Evolutionary conservation across 2,888 invertebrate species (phyloP), one percentile per base, ranked within the genome.

Genomic region (Galerucella nymphaeae): DNA sequence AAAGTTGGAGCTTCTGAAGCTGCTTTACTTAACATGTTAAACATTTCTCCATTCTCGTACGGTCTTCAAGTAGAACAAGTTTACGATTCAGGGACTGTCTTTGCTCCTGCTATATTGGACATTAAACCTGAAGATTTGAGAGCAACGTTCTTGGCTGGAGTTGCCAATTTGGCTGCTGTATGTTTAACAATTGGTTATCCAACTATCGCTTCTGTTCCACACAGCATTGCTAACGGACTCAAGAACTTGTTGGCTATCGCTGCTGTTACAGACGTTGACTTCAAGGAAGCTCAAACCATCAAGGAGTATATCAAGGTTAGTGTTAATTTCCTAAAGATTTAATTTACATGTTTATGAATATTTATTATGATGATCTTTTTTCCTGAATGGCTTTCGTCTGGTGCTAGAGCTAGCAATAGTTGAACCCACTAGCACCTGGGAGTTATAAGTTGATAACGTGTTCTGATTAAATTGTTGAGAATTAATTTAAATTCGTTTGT

Each of bases 1-100:
- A 98, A 96, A 88, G 99, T 99, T 75, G 99, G 99, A 83, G 97
- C 98, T 85, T 98, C 98, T 58, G 99, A 99, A 90, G 97, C 99
- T 55, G 98, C 99, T 14, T 93, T 99, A 73, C 90, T 99, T 81
- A 99, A 99, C 91, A 99, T 99, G 99, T 92, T 99, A 90, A 98
- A 98, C 91, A 98, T 99, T 88, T 98, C 98, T 86, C 99, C 99
- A 66, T 99, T 99, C 90, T 97, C 97, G 67, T 99, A 99, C 85
- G 99, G 99, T 89, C 91, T 99, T 82, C 89, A 95, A 58, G 96
- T 99, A 77, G 95, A 95, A 87, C 95, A 95, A 91, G 99, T 99
- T 2, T 99, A 98, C 83, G 99, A 99, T 87, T 97, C 97, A 77
- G 99, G 99, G 72, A 98, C 98, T 80, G 94, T 98, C 84, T 99